These are phyloP conservation scores for Drosophila asahinai DNA, from an alignment of 1,140 invertebrate genomes.

Conservation along the genomic window DNA sequence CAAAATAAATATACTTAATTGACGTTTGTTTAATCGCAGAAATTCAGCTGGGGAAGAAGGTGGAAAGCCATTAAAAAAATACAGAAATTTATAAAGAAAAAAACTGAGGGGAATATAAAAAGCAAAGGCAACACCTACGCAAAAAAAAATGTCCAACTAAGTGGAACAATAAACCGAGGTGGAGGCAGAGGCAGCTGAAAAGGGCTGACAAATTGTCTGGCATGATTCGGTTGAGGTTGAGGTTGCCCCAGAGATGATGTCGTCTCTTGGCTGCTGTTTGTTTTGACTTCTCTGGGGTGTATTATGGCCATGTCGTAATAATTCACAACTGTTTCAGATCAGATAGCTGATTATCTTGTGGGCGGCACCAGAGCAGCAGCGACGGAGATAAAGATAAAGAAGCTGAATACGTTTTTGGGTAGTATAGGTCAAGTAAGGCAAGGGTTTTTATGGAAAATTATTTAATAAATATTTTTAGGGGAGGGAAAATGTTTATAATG, in stretches of 20 bases:
- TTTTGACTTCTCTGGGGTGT: constrained; percentile 13
- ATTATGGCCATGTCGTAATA: constrained; percentile 25
- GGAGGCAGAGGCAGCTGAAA: constrained; percentile 19
- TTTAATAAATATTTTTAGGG: background rate
- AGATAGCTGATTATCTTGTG: constrained; percentile 20
- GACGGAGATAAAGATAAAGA: constrained; percentile 3
- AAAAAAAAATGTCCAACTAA: constrained; percentile 27
- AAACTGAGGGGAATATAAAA: constrained; percentile 21
- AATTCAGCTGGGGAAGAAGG: constrained; percentile 10
- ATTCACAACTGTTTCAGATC: constrained; percentile 14
- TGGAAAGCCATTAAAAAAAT: constrained; percentile 24
- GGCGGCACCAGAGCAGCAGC: background rate
- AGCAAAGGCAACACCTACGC: constrained; percentile 48
- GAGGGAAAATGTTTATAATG: background rate
- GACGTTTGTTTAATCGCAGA: constrained; percentile 75
- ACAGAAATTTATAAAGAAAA: background rate
- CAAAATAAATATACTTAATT: constrained; percentile 81
- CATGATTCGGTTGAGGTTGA: constrained; percentile 12
- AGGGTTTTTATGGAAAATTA: background rate
- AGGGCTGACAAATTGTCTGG: constrained; percentile 71
- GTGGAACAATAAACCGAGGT: constrained; percentile 55
- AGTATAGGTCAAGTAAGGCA: constrained; percentile 14
- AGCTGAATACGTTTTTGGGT: background rate
- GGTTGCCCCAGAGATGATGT: constrained; percentile 1
- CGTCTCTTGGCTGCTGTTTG: constrained; percentile 1